Evolutionary conservation across 2,113 vertebrate genomes (phyloP).

Genomic region (Sitta europaea): DNA sequence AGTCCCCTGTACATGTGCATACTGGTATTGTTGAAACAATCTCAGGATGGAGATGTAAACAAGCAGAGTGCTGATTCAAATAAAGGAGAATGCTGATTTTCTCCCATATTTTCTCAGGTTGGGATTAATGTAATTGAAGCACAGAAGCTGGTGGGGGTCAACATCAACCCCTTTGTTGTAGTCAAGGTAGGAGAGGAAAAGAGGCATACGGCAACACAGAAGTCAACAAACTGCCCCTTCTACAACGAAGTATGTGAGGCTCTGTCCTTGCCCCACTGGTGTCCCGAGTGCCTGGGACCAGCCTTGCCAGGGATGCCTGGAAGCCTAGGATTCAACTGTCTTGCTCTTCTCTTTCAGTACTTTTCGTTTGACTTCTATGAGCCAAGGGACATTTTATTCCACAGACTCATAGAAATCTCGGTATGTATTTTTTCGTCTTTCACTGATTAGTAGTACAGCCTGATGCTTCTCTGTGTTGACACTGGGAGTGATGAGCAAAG

Average conservation of each 20-base stretch:
- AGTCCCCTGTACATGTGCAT: not conserved
- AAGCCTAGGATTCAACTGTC: not conserved
- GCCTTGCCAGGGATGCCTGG: not conserved
- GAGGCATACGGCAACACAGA: constrained; percentile 80
- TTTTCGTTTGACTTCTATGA: constrained; percentile 93
- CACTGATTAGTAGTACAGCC: not conserved
- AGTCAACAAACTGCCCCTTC: constrained; percentile 87
- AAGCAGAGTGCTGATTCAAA: not conserved
- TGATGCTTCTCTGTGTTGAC: fast-evolving
- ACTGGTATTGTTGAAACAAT: not conserved
- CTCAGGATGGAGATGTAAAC: not conserved
- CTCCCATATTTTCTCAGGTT: constrained; percentile 67
- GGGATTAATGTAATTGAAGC: constrained; percentile 89
- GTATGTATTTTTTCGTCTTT: constrained; percentile 63
- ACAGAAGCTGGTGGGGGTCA: constrained; percentile 90
- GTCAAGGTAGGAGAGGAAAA: constrained; percentile 84
- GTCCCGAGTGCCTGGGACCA: not conserved
- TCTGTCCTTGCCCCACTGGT: fast-evolving
- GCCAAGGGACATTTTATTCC: constrained; percentile 80
- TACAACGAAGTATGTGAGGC: constrained; percentile 80
- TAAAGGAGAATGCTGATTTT: not conserved
- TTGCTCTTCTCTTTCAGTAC: constrained; percentile 76
- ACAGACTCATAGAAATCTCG: constrained; percentile 87
- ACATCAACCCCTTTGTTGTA: constrained; percentile 90
- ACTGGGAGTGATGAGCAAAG: not conserved